These are phyloP conservation scores for Triops cancriformis DNA, from an alignment of 1,140 invertebrate genomes.

Conservation along the genomic window DNA sequence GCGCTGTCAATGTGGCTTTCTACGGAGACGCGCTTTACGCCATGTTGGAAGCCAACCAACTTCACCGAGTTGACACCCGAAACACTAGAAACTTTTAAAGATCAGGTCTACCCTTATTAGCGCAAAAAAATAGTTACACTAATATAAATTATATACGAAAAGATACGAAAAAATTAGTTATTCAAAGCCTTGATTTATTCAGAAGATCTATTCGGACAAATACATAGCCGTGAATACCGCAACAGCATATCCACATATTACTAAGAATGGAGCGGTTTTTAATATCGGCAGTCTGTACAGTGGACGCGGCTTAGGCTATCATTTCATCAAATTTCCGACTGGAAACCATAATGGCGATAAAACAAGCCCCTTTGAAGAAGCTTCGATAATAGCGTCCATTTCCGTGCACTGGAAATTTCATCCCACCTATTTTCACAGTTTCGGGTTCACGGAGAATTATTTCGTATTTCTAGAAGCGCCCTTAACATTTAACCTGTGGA, in stretches of 20 bases:
- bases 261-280: conserved; percentile 39
- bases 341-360: neutral
- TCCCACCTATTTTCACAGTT: conserved; percentile 45
- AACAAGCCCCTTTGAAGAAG: conserved; percentile 34
- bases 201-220: conserved; percentile 33
- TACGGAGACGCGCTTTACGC: conserved; percentile 42
- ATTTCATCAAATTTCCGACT: conserved; percentile 35
- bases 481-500: conserved; percentile 31
- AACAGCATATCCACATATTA: conserved; percentile 40
- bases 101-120: conserved; percentile 32
- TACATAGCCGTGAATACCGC: conserved; percentile 38
- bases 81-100: conserved; percentile 36
- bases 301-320: conserved; percentile 32
- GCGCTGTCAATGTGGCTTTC: conserved; percentile 36
- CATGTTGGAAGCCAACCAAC: conserved; percentile 39
- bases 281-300: conserved; percentile 39
- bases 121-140: no score
- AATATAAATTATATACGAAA: neutral
- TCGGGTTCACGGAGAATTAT: conserved; percentile 47
- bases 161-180: conserved; percentile 19
- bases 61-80: conserved; percentile 40
- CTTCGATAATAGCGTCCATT: conserved; percentile 37
- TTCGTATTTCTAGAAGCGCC: conserved; percentile 46
- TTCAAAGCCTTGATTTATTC: conserved; percentile 26
- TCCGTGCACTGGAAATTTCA: conserved; percentile 38